Conservation (phyloP, 2,113 vertebrate species). For the Limanda limanda region DNA sequence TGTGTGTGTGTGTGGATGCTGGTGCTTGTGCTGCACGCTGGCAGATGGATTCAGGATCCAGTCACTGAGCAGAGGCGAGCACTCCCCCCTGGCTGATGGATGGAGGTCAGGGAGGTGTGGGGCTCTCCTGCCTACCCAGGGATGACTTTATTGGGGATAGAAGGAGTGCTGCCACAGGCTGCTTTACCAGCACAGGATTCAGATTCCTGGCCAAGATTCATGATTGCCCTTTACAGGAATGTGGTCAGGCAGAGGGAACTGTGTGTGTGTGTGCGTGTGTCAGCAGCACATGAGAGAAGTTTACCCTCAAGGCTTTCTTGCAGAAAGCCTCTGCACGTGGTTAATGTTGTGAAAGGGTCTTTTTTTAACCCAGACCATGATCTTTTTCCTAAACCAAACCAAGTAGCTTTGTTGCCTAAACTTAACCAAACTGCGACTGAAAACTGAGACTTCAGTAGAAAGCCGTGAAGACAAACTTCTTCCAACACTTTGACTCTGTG, state of each 20-base stretch:
- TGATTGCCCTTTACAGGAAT: conserved; percentile 79
- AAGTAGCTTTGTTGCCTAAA: not conserved
- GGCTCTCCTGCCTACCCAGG: conserved; percentile 78
- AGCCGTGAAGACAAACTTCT: not conserved
- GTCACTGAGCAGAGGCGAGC: conserved; percentile 51
- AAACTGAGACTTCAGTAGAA: not conserved
- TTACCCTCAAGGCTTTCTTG: conserved; percentile 4
- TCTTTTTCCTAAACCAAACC: not conserved
- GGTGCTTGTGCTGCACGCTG: conserved; percentile 28
- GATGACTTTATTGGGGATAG: conserved; percentile 76
- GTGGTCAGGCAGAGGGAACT: conserved; percentile 68
- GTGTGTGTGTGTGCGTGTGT: conserved; percentile 28
- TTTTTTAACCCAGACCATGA: not conserved
- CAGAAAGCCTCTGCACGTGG: not conserved
- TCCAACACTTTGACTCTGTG: conserved; percentile 14
- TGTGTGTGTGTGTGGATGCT: conserved; percentile 19
- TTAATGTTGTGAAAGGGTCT: not conserved
- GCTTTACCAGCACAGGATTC: conserved; percentile 65
- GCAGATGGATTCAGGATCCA: conserved; percentile 69
- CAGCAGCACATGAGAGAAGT: not conserved
- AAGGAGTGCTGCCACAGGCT: conserved; percentile 76
- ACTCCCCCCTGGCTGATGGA: conserved; percentile 79
- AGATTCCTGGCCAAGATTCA: conserved; percentile 82
- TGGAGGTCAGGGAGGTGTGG: conserved; percentile 72
- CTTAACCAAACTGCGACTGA: not conserved